Evolutionary conservation across 1,140 invertebrate genomes (phyloP).

Genomic region (Drosophila micromelanica): DNA sequence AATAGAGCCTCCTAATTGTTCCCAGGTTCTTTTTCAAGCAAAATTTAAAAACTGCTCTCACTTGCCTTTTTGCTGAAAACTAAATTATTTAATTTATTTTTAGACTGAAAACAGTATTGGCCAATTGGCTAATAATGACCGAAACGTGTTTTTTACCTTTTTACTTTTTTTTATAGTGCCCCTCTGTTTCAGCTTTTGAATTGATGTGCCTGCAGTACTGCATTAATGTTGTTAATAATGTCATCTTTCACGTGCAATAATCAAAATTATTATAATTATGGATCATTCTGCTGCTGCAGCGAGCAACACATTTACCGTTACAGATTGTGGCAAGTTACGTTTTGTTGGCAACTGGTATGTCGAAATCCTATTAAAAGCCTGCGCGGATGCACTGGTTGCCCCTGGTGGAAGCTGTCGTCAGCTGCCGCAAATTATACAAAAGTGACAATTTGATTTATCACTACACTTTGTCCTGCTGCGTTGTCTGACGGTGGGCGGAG

Average conservation of each 20-base stretch:
- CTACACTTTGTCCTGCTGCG: slow-evolving; percentile 68
- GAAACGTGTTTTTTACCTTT: too few relatives aligned
- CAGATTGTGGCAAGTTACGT: slow-evolving; percentile 11
- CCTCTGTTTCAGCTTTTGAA: too few relatives aligned
- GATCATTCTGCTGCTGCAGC: not conserved
- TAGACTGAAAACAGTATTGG: too few relatives aligned
- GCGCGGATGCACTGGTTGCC: slow-evolving; percentile 17
- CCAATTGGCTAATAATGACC: too few relatives aligned
- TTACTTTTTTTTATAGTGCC: too few relatives aligned
- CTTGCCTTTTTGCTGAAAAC: too few relatives aligned
- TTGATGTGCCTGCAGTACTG: slow-evolving; percentile 13
- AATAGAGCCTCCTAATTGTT: too few relatives aligned
- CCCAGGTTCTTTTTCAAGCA: too few relatives aligned
- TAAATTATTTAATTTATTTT: too few relatives aligned
- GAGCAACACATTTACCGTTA: slow-evolving; percentile 10
- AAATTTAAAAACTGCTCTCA: too few relatives aligned
- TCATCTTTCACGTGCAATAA: slow-evolving; percentile 67
- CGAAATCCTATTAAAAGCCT: slow-evolving; percentile 50
- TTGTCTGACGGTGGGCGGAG: not conserved
- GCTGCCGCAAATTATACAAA: slow-evolving; percentile 72
- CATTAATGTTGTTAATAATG: slow-evolving; percentile 69
- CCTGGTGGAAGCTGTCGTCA: slow-evolving; percentile 53
- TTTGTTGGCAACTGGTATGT: slow-evolving; percentile 21
- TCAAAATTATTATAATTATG: slow-evolving; percentile 78
- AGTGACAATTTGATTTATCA: slow-evolving; percentile 84